A percentile compares a stretch with the other conserved stretches of the same genome.
These are phyloP conservation scores for Scaptomyza reducta DNA, from an alignment of 2,888 invertebrate genomes.

Conservation along the genomic window DNA sequence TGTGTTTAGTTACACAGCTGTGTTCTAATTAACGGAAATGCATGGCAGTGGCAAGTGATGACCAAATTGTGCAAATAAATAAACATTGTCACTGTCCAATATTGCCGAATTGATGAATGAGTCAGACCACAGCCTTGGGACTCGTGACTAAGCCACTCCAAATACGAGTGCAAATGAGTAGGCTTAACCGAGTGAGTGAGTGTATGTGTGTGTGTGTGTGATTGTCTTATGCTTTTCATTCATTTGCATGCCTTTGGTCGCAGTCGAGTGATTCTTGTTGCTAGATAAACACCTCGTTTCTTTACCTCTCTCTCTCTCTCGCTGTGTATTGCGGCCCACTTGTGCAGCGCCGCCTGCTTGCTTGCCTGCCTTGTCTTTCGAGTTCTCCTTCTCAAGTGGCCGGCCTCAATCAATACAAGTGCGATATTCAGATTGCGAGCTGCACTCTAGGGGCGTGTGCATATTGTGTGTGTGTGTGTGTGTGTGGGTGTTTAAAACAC, in stretches of 20 bases:
- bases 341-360: conserved; percentile 30
- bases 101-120: conserved; percentile 47
- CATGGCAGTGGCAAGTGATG: conserved; percentile 33
- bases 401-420: conserved; percentile 67
- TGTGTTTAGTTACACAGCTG: conserved; percentile 22
- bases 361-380: conserved; percentile 27
- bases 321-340: conserved; percentile 37
- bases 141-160: conserved; percentile 62
- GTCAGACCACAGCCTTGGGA: conserved; percentile 50
- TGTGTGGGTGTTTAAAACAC: conserved; percentile 44
- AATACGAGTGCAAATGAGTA: conserved; percentile 52
- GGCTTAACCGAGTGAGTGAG: conserved; percentile 42
- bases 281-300: conserved; percentile 48
- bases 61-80: conserved; percentile 13
- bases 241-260: conserved; percentile 68
- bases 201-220: conserved; percentile 15
- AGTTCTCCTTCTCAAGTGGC: conserved; percentile 57
- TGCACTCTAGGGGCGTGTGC: conserved; percentile 30
- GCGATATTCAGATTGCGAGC: conserved; percentile 57
- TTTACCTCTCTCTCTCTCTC: not conserved
- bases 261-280: conserved; percentile 66
- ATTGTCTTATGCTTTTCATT: conserved; percentile 55
- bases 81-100: conserved; percentile 19
- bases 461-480: conserved; percentile 1
- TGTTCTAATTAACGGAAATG: conserved; percentile 55